Percentiles rank a stretch among this genome's conserved stretches.
Conservation (phyloP, 2,113 vertebrate species). For the Cynocephalus volans region DNA sequence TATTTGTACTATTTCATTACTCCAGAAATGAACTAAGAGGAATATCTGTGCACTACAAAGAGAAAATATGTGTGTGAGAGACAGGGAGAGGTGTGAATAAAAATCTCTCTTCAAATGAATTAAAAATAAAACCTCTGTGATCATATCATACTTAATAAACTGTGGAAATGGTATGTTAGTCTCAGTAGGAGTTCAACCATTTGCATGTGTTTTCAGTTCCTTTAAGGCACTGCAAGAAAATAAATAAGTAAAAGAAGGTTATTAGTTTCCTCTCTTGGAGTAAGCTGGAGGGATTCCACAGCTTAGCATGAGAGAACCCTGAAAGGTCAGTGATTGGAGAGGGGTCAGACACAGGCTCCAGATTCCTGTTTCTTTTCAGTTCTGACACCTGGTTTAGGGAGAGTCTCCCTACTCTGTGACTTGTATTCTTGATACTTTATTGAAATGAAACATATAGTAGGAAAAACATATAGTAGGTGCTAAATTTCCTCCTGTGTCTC, state of each 20-base stretch:
- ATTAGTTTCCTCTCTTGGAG: constrained; percentile 47
- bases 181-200: constrained; percentile 74
- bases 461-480: not conserved
- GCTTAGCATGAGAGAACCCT: not conserved
- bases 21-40: constrained; percentile 67
- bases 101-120: constrained; percentile 69
- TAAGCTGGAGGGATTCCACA: not conserved
- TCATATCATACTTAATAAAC: constrained; percentile 73
- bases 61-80: not conserved
- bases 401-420: not conserved
- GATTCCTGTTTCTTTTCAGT: not conserved
- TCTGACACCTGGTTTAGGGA: not conserved
- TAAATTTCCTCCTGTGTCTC: too few species aligned
- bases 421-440: not conserved
- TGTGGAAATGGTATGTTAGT: constrained; percentile 62
- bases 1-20: constrained; percentile 26
- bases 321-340: constrained; percentile 51
- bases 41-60: constrained; percentile 34
- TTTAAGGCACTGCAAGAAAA: constrained; percentile 41
- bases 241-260: constrained; percentile 29
- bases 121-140: constrained; percentile 82
- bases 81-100: not conserved
- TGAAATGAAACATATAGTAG: not conserved
- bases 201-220: constrained; percentile 63
- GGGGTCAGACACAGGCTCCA: not conserved